Evolutionary conservation across 2,888 invertebrate species (phyloP).

Genomic region (Torymus tubicola): DNA sequence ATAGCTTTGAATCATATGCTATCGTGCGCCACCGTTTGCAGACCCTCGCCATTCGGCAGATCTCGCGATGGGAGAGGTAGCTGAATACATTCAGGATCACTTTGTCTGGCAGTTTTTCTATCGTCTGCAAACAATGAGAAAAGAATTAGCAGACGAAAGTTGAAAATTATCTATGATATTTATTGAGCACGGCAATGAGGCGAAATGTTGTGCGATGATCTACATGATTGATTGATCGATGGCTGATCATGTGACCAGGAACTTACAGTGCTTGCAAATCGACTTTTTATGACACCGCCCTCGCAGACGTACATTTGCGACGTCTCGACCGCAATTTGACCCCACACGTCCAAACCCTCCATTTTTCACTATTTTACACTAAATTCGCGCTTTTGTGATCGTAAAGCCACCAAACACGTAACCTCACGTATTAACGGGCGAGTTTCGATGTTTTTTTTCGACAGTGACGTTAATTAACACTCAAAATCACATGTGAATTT

Average conservation of each 20-base stretch:
- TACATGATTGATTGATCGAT: conserved; percentile 24
- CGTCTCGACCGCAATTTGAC: conserved; percentile 91
- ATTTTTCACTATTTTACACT: conserved; percentile 57
- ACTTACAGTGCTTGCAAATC: conserved; percentile 90
- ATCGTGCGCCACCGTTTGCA: conserved; percentile 97
- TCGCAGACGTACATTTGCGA: conserved; percentile 91
- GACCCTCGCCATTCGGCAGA: conserved; percentile 94
- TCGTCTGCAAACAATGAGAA: conserved; percentile 81
- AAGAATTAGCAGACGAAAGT: neutral
- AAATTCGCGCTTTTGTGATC: neutral
- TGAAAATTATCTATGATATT: neutral
- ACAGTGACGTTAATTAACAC: neutral
- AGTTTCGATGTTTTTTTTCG: neutral
- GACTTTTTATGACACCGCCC: conserved; percentile 87
- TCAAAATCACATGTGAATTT: neutral
- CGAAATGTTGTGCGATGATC: neutral
- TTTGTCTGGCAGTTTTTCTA: conserved; percentile 98
- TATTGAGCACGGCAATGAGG: neutral
- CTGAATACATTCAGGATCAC: conserved; percentile 95
- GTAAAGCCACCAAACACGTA: no score
- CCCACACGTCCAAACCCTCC: conserved; percentile 87
- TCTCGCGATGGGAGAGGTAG: conserved; percentile 94
- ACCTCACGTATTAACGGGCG: no score
- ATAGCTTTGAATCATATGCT: conserved; percentile 95
- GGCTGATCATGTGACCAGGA: conserved; percentile 17